These are phyloP conservation scores for Ptiloglossa arizonensis DNA, from an alignment of 1,140 invertebrate genomes.

Conservation along the genomic window DNA sequence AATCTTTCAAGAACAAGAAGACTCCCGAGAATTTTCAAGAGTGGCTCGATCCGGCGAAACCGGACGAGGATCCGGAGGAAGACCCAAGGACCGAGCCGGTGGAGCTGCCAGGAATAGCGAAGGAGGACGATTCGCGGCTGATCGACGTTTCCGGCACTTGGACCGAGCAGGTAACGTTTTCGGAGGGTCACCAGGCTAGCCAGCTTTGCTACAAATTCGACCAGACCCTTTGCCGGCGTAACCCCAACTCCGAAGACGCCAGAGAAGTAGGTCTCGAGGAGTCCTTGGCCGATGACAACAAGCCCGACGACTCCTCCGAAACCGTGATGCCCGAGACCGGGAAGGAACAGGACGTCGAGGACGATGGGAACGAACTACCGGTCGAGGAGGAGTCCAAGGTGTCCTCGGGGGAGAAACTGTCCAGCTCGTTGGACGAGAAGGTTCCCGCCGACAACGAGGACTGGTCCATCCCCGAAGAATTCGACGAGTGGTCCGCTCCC, in stretches of 20 bases:
- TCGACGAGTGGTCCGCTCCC: background rate
- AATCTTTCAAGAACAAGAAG: no score
- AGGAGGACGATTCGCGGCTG: background rate
- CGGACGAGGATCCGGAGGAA: no score
- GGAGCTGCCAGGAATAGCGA: no score
- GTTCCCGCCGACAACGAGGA: background rate
- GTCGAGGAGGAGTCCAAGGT: background rate
- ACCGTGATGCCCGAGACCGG: background rate
- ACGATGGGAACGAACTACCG: background rate
- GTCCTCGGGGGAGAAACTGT: background rate
- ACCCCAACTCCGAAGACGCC: background rate
- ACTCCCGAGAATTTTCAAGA: no score
- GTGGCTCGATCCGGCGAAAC: no score
- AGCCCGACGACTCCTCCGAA: background rate
- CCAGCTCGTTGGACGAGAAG: conserved; percentile 7
- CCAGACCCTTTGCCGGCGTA: background rate
- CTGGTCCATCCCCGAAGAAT: background rate
- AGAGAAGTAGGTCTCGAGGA: conserved; percentile 14
- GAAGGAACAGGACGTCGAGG: background rate
- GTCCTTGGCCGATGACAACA: background rate
- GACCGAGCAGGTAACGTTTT: background rate
- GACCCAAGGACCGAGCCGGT: background rate
- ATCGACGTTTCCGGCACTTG: conserved; percentile 8
- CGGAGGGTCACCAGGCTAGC: conserved; percentile 25
- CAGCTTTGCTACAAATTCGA: conserved; percentile 63